These are phyloP conservation scores for Podarcis lilfordi DNA, from an alignment of 2,797 vertebrate genomes.

Conservation along the genomic window DNA sequence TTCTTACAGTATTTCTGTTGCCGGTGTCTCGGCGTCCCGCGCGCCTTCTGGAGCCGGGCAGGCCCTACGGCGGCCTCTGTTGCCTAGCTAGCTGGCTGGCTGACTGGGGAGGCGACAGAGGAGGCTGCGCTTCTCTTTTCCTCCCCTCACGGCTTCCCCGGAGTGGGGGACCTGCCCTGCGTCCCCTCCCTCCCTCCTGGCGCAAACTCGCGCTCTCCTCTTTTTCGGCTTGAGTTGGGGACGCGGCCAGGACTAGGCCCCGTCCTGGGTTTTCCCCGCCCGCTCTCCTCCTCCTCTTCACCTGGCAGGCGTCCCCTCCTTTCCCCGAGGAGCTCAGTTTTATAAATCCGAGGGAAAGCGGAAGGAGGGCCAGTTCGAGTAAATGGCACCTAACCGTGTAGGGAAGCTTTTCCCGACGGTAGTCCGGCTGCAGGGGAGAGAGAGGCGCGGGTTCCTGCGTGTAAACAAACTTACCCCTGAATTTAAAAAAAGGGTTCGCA, in stretches of 20 bases:
- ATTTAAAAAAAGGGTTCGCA: neutral
- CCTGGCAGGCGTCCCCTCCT: neutral
- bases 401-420: neutral
- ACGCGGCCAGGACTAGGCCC: neutral
- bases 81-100: no score
- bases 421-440: neutral
- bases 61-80: neutral
- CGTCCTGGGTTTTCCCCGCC: neutral
- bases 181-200: neutral
- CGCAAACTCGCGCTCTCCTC: neutral
- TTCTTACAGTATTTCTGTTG: fast-evolving
- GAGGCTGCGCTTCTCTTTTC: neutral
- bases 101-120: neutral
- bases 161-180: neutral
- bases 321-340: no score
- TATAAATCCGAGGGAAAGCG: no score
- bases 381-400: no score
- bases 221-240: neutral
- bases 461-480: neutral
- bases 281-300: no score
- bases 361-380: no score
- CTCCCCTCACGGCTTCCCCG: neutral
- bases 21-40: fast-evolving
- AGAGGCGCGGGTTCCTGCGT: neutral
- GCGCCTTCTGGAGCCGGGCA: neutral